A percentile compares a stretch with the other conserved stretches of the same genome.
Conservation (phyloP, 2,113 vertebrate species). For the Poeciliopsis occidentalis region DNA sequence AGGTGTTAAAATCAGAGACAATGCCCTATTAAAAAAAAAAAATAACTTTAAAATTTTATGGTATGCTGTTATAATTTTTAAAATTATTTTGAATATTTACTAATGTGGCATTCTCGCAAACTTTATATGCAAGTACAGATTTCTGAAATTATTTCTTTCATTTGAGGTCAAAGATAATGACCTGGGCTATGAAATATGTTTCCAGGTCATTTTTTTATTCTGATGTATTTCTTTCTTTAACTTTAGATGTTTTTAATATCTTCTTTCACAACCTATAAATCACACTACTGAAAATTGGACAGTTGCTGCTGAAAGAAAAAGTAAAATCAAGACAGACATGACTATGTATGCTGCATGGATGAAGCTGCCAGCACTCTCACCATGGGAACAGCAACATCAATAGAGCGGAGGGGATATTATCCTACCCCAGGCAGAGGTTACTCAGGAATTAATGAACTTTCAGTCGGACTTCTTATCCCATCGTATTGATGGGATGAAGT, state of each 20-base stretch:
- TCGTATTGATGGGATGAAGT: conserved; percentile 70
- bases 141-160: too few relatives aligned
- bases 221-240: too few relatives aligned
- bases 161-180: too few relatives aligned
- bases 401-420: conserved; percentile 63
- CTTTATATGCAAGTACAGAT: too few relatives aligned
- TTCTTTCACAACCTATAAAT: too few relatives aligned
- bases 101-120: too few relatives aligned
- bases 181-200: too few relatives aligned
- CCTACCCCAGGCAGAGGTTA: conserved; percentile 62
- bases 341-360: conserved; percentile 52
- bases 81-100: too few relatives aligned
- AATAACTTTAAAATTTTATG: too few relatives aligned
- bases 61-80: too few relatives aligned
- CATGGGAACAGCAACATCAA: conserved; percentile 72
- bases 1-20: neutral
- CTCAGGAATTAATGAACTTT: conserved; percentile 75
- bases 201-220: too few relatives aligned
- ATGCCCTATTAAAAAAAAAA: neutral
- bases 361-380: conserved; percentile 52
- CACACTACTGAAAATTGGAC: neutral
- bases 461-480: conserved; percentile 68
- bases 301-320: neutral
- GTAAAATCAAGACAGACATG: neutral
- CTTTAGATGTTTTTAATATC: too few relatives aligned